Conservation (phyloP, 2,888 invertebrate genomes). For the Lysandra bellargus region DNA sequence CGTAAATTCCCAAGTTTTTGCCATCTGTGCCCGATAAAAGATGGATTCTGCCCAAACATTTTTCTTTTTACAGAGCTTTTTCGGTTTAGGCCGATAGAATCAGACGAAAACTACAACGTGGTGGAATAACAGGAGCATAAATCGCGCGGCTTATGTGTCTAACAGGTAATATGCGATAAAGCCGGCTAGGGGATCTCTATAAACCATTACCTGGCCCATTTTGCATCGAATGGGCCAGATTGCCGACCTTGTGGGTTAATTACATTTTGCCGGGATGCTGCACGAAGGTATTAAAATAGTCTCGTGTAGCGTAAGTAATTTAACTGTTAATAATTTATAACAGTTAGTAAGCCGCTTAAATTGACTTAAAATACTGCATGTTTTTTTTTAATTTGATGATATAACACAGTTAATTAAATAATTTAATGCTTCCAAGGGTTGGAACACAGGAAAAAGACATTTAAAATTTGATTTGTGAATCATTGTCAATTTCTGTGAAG, state of each 20-base stretch:
- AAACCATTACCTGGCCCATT: constrained; percentile 1
- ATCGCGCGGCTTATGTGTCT: neutral
- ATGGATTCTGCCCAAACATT: neutral
- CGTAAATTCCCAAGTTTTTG: neutral
- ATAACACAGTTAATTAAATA: neutral
- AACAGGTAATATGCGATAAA: constrained; percentile 5
- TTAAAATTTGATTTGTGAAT: neutral
- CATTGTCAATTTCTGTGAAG: neutral
- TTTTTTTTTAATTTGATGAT: neutral
- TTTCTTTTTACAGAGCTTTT: neutral
- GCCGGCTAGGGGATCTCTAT: neutral
- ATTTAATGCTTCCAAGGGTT: neutral
- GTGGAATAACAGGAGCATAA: neutral
- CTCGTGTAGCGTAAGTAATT: neutral
- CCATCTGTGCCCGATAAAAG: neutral
- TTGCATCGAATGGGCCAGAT: constrained; percentile 4
- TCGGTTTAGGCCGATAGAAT: neutral
- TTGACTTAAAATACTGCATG: neutral
- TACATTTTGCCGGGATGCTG: neutral
- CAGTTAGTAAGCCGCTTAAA: neutral
- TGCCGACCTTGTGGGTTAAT: constrained; percentile 3
- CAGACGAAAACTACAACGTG: neutral
- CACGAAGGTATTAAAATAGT: neutral
- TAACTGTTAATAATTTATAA: neutral
- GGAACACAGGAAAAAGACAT: neutral